phyloP scores from a whole-genome alignment of 2,797 vertebrate genomes.

The Cirrhinus molitorella region DNA sequence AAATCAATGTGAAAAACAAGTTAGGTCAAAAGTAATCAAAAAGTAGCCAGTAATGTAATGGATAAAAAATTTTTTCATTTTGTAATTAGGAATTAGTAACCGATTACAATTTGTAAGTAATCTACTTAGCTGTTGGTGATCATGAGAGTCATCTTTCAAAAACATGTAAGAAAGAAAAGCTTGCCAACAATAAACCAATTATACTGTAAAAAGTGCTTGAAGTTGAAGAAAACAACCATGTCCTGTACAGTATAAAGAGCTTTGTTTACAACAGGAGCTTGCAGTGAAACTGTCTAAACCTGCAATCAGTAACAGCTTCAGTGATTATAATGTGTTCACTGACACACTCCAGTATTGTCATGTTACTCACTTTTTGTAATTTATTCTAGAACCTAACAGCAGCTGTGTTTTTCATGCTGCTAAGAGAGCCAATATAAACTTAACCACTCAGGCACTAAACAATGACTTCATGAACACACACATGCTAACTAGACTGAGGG shows the following conservation, averaged over 20 bases:
- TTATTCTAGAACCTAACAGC: background rate
- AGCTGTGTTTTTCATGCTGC: background rate
- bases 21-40: no score
- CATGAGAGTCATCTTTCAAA: no score
- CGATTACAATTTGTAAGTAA: no score
- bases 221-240: background rate
- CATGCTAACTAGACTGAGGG: background rate
- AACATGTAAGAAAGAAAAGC: no score
- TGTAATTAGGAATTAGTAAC: no score
- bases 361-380: background rate
- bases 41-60: no score
- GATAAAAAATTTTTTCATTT: no score
- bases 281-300: background rate
- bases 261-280: background rate
- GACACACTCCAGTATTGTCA: background rate
- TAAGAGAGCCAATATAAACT: background rate
- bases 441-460: background rate
- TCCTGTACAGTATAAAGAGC: background rate
- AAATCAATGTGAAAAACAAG: no score
- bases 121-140: no score
- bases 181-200: no score
- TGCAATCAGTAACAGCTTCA: background rate
- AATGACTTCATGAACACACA: background rate
- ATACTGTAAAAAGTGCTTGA: no score
- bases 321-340: slow-evolving; percentile 8